Base-by-base conservation (phyloP, 2,113 vertebrate species). In the Seriola quinqueradiata region DNA sequence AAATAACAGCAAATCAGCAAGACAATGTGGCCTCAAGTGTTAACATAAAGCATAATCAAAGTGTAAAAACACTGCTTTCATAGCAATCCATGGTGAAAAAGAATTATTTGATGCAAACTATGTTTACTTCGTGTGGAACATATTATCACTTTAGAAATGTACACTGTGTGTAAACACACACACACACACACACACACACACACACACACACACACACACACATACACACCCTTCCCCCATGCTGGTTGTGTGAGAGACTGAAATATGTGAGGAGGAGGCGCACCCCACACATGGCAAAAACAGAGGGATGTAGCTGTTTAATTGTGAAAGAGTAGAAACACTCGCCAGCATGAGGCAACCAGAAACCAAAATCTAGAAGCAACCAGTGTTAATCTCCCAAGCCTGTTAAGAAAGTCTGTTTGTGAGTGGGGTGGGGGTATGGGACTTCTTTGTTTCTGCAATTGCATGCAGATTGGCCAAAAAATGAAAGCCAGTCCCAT, bases 361-460 rank as follows among this genome's bases (percentile, higher is more conserved):
- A 87, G 81, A 87, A 93, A 90, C 89, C 87, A 82, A 90, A 93
- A 93, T 94, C 87, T 82, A 90, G 90, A 94, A 93, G 94, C 93
- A 95, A 95, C 94, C 91, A 79, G 94, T 95, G 95, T 93, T 95
- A 95, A 95, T 95, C 95, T 94, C 90, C 89, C 90, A 92, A 94
- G 92, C 92, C 93, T 94, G 94, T 95, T 94, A 94, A 91, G 83
- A 92, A 93, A 95, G 92, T 94, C 88, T 89, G 92, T 88, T 82
- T 89, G 82, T 7, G 77, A 89, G 91, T 73, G 89, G 86, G 79
- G 86, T 75, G 82, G 90, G 90, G 92, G 92, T 86, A 81, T 84
- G 84, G 93, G 91, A 83, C 76, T 84, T 91, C 94, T 95, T 94
- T 95, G 92, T 95, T 93, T 95, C 88, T 88, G 92, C 90, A 87